phyloP scores from a whole-genome alignment of 2,888 invertebrate species.

The Volucella bombylans region DNA sequence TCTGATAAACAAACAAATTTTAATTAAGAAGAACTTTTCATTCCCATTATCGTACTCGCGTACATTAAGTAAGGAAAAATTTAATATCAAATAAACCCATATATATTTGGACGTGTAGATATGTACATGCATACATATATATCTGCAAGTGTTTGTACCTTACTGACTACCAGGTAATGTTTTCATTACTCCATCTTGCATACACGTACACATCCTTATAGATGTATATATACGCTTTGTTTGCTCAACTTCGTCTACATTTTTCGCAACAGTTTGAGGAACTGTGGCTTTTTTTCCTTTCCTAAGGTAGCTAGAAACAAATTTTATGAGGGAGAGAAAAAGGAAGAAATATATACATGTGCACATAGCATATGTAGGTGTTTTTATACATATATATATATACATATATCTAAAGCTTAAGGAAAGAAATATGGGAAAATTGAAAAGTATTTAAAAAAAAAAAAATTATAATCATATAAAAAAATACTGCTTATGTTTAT shows the following conservation, averaged over 20 bases:
- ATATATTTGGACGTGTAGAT: too few species aligned
- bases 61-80: too few species aligned
- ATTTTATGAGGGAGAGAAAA: conserved; percentile 1
- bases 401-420: background rate
- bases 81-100: too few species aligned
- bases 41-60: too few species aligned
- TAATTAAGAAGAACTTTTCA: too few species aligned
- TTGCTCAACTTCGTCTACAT: background rate
- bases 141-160: conserved; percentile 1
- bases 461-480: background rate
- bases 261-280: conserved; percentile 27
- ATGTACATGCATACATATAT: background rate
- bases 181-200: conserved; percentile 23
- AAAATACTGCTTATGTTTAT: conserved; percentile 19
- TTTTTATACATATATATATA: background rate
- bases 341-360: background rate
- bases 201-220: background rate
- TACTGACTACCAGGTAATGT: background rate
- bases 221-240: background rate
- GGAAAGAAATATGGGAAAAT: background rate
- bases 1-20: too few species aligned
- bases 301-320: conserved; percentile 8
- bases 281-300: conserved; percentile 1
- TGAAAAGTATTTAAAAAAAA: background rate
- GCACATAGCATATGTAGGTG: too few species aligned